Evolutionary conservation across 2,797 vertebrate species (phyloP).

Genomic region (Crypturellus tataupa): DNA sequence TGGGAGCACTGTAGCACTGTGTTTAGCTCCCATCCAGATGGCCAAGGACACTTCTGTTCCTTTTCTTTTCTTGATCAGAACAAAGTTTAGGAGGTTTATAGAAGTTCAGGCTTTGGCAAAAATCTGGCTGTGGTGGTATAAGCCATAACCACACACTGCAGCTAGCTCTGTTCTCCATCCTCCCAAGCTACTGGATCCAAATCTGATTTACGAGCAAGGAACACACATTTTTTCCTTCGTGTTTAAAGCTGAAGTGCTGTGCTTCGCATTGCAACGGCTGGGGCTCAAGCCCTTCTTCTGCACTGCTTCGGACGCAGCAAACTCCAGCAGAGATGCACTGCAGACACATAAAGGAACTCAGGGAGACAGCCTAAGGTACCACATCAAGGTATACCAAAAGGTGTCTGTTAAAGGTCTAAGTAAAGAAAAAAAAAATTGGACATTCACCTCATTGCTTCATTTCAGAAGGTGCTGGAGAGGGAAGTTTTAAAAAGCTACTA

Average conservation of each 20-base stretch:
- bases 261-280: not conserved
- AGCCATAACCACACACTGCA: not conserved
- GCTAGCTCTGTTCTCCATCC: not conserved
- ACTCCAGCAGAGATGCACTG: not conserved
- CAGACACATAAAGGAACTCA: not conserved
- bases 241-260: not conserved
- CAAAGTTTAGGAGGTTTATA: not conserved
- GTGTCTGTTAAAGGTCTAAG: not conserved
- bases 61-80: not conserved
- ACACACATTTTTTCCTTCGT: not conserved
- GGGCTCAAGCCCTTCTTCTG: not conserved
- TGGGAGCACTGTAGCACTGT: not conserved
- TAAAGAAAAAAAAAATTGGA: not conserved
- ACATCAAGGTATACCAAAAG: not conserved
- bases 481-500: not conserved
- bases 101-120: not conserved
- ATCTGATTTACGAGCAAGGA: not conserved
- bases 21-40: not conserved
- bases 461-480: not conserved
- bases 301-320: not conserved
- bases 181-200: not conserved
- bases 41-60: not conserved
- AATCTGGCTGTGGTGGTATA: not conserved
- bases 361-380: not conserved
- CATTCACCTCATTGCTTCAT: not conserved